Conservation (phyloP, 2,888 invertebrate genomes). For the Andrena dorsata region DNA sequence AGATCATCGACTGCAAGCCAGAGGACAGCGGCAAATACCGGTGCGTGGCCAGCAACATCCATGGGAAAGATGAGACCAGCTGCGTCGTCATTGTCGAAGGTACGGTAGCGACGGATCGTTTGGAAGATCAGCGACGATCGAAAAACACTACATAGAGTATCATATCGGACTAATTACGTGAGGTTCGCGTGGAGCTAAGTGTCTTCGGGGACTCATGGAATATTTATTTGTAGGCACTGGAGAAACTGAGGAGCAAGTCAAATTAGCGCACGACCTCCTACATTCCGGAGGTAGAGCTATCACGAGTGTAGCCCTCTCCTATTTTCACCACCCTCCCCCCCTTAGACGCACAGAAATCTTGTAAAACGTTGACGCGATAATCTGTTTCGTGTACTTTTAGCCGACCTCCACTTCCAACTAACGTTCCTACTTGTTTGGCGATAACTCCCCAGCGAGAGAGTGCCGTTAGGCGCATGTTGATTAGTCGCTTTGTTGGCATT, state of each 20-base stretch:
- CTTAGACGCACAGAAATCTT: not conserved
- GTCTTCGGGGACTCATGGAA: slow-evolving; percentile 27
- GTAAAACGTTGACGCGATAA: not conserved
- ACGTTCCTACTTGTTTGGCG: slow-evolving; percentile 2
- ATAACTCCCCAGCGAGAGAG: slow-evolving; percentile 12
- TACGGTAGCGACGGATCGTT: slow-evolving; percentile 79
- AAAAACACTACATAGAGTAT: not conserved
- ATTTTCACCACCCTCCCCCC: not conserved
- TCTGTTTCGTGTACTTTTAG: not conserved
- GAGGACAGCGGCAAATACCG: slow-evolving; percentile 98
- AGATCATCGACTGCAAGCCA: slow-evolving; percentile 97
- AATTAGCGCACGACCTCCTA: slow-evolving; percentile 94
- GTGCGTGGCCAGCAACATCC: slow-evolving; percentile 96
- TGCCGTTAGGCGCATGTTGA: slow-evolving; percentile 27
- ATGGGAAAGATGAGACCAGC: slow-evolving; percentile 97
- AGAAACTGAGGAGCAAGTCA: slow-evolving; percentile 92
- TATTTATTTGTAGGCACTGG: slow-evolving; percentile 88
- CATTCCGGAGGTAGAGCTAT: slow-evolving; percentile 90
- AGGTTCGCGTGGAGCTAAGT: not conserved
- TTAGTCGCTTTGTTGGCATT: slow-evolving; percentile 20
- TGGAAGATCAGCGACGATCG: not conserved
- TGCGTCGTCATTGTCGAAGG: slow-evolving; percentile 99
- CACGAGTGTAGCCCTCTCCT: slow-evolving; percentile 63
- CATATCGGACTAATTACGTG: not conserved
- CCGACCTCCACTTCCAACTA: not conserved